Base-by-base conservation (phyloP, 2,113 vertebrate species). In the Channa argus region DNA sequence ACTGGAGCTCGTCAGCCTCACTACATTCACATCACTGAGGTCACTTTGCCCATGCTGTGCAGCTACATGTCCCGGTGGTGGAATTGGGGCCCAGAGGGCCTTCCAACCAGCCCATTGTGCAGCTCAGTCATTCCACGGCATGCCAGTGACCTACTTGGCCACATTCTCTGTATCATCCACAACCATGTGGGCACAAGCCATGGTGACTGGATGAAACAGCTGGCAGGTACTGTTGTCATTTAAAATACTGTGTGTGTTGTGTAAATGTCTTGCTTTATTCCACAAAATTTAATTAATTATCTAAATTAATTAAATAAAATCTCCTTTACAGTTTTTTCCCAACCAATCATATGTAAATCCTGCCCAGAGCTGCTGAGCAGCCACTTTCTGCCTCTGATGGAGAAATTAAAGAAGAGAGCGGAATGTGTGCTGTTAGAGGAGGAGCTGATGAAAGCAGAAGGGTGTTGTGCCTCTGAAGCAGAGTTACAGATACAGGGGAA, bases 311-410 rank as follows among this genome's bases (percentile, higher is more conserved):
- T 61, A 14, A 63, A 54, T 14, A 43, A 62, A 14, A 8, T 66
- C 10, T 60, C 7, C 59, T 13, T 72, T 24, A 24, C 91, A 99
- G 97, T 96, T 51, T 97, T 96, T 92, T 96, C 95, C 49, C 97
- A 97, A 95, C 96, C 96, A 63, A 96, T 99, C 87, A 96, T 97
- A 90, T 93, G 94, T 86, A 95, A 95, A 92, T 95, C 94, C 51
- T 91, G 92, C 73, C 73, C 93, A 44, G 91, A 95, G 70, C 96
- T 98, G 45, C 90, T 99, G 71, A 97, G 95, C 91, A 97, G 94
- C 60, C 96, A 98, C 88, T 97, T 98, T 90, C 93, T 99, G 80
- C 97, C 97, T 14, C 85, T 98, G 74, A 98, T 99, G 97, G 96
- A 97, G 90, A 99, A 98, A 36, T 84, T 99, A 89, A 98, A 94